Evolutionary conservation across 2,888 invertebrate species (phyloP).

Genomic region (Agonopterix subpropinquella): DNA sequence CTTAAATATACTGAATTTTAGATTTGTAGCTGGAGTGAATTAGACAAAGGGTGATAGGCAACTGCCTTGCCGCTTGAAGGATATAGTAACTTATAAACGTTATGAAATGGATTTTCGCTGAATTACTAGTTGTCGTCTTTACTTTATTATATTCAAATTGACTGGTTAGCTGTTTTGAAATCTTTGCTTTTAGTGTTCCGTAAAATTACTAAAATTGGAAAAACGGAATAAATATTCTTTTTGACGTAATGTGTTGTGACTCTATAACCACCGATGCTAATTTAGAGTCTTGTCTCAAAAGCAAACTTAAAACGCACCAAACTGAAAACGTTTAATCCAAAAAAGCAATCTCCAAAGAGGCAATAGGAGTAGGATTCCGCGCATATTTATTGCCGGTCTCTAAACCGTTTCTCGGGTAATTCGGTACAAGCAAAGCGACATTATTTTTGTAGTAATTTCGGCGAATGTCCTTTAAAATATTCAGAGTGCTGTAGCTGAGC

Average conservation of each 20-base stretch:
- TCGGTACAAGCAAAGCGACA: constrained; percentile 71
- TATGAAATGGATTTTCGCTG: too few species aligned
- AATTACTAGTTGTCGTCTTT: too few species aligned
- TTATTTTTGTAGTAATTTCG: constrained; percentile 75
- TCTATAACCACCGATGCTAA: neutral
- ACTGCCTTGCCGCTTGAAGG: too few species aligned
- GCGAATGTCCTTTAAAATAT: constrained; percentile 75
- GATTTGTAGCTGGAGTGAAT: too few species aligned
- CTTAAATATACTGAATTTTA: neutral
- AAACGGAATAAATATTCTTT: too few species aligned
- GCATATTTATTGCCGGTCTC: constrained; percentile 68
- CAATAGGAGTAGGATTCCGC: constrained; percentile 64
- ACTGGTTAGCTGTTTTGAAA: too few species aligned
- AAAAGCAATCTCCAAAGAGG: constrained; percentile 65
- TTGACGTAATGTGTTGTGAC: neutral
- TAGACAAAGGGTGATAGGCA: too few species aligned
- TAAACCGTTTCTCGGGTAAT: constrained; percentile 71
- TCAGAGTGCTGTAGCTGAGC: constrained; percentile 68
- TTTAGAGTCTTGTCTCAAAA: too few species aligned
- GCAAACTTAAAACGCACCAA: constrained; percentile 14
- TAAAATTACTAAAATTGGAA: too few species aligned
- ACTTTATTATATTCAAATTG: too few species aligned
- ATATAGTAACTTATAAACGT: too few species aligned
- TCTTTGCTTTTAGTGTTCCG: too few species aligned
- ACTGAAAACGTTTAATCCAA: constrained; percentile 56